Conservation (phyloP, 1,140 invertebrate genomes). For the Aphaenogaster ashmeadi region DNA sequence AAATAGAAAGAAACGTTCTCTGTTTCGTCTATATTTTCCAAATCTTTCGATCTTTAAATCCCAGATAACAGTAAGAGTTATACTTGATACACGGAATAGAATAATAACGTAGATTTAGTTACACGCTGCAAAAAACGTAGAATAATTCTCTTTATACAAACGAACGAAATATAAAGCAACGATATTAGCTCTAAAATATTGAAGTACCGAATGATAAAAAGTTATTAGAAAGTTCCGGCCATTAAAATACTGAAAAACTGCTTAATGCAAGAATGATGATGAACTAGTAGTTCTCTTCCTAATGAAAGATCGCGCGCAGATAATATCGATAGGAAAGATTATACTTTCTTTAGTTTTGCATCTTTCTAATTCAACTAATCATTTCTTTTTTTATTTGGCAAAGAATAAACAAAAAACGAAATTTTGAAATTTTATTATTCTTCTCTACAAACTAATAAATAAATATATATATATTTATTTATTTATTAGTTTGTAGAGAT, state of each 20-base stretch:
- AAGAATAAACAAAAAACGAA: neutral
- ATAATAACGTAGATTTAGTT: constrained; percentile 20
- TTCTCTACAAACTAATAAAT: neutral
- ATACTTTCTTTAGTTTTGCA: neutral
- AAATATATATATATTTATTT: too few relatives aligned
- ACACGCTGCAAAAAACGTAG: neutral
- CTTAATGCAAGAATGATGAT: neutral
- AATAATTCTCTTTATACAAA: neutral
- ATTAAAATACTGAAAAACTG: neutral
- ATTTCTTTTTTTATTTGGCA: neutral
- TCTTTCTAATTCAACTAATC: neutral
- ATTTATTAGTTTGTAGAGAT: too few relatives aligned
- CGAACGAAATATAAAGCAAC: neutral
- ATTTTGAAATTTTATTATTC: neutral
- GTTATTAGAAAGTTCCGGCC: too few relatives aligned
- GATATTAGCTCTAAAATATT: neutral
- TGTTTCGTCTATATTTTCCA: neutral
- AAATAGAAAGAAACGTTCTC: neutral
- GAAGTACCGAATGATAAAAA: too few relatives aligned
- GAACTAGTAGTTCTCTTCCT: neutral
- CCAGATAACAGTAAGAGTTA: constrained; percentile 4
- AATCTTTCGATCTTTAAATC: neutral
- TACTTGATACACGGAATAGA: neutral
- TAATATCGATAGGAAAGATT: neutral
- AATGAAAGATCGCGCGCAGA: neutral